A percentile compares a stretch with the other conserved stretches of the same genome.
Conservation (phyloP, 2,113 vertebrate species). For the Okapia johnstoni region DNA sequence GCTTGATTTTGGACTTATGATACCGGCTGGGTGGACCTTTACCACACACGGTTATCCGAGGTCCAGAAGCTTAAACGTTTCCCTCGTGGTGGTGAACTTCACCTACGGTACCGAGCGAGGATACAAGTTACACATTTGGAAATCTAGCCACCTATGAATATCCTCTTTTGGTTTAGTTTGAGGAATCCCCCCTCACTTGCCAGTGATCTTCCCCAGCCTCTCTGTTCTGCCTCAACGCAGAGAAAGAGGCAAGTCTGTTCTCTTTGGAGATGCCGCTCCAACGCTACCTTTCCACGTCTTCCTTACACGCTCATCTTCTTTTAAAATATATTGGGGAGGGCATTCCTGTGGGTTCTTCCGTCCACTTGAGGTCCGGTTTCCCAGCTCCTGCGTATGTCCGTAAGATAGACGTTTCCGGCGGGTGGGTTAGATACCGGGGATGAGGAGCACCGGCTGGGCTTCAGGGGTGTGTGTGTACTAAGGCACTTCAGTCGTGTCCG, state of each 20-base stretch:
- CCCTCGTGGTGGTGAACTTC: background rate
- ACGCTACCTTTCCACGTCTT: background rate
- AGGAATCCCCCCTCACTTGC: background rate
- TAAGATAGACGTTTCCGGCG: background rate
- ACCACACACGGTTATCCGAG: fast-evolving
- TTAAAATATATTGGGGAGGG: background rate
- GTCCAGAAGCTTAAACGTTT: fast-evolving
- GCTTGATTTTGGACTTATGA: fast-evolving
- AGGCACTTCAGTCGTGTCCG: background rate
- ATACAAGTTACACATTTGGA: background rate
- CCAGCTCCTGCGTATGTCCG: background rate
- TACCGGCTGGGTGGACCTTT: fast-evolving
- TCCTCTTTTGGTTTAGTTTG: background rate
- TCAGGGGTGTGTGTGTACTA: background rate
- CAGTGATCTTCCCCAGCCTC: background rate
- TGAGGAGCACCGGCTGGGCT: fast-evolving
- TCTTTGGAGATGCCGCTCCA: background rate
- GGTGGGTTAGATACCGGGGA: no score
- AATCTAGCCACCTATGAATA: background rate
- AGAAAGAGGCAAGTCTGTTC: background rate
- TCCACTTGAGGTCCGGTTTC: background rate
- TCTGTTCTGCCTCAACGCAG: background rate
- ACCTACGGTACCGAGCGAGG: background rate
- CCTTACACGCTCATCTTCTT: background rate
- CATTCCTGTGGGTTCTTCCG: background rate